Conservation (phyloP, 2,113 vertebrate genomes). For the Heteronetta atricapilla region DNA sequence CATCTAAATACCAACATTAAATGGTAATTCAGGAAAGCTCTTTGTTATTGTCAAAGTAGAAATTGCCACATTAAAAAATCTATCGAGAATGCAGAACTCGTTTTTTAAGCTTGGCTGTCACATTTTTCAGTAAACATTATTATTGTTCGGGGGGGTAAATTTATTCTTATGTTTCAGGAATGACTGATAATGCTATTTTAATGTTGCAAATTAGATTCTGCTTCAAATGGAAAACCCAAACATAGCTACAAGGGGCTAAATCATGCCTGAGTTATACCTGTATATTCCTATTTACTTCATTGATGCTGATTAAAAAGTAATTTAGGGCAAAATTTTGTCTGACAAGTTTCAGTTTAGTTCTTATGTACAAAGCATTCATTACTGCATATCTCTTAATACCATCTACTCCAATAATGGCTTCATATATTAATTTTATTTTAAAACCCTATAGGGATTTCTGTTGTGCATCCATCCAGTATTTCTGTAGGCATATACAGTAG, state of each 20-base stretch:
- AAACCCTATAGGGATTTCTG: neutral
- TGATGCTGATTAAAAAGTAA: neutral
- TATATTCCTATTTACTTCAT: neutral
- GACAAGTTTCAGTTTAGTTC: neutral
- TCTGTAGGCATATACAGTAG: neutral
- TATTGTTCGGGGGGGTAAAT: neutral
- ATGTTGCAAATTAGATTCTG: neutral
- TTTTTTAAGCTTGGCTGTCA: neutral
- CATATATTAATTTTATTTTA: neutral
- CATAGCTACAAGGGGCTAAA: neutral
- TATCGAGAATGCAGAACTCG: neutral
- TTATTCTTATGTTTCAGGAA: neutral
- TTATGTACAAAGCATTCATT: neutral
- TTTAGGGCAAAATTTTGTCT: neutral
- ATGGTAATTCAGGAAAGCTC: neutral
- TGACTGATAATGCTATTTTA: neutral
- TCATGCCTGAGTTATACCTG: neutral
- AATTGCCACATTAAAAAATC: conserved; percentile 26
- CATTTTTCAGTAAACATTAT: conserved; percentile 19
- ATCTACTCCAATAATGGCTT: neutral
- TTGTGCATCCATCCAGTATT: neutral
- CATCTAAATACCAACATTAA: neutral
- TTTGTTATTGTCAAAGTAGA: conserved; percentile 9
- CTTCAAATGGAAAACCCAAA: neutral
- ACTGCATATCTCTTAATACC: neutral